Evolutionary conservation across 2,113 vertebrate genomes (phyloP).

Genomic region (Pterocles orientalis): DNA sequence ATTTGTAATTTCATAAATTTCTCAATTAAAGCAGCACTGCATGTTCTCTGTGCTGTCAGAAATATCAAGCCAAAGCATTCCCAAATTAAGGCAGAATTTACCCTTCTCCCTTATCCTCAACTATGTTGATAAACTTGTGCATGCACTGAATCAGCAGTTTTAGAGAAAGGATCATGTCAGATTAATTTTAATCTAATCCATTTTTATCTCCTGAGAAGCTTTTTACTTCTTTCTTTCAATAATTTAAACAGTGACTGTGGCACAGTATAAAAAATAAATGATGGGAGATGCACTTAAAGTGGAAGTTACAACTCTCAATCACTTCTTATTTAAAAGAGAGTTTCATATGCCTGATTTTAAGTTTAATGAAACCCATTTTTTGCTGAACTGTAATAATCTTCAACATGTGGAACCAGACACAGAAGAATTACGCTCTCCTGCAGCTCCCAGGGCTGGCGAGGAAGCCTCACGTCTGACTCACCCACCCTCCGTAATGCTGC

Average conservation of each 20-base stretch:
- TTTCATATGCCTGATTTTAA: not conserved
- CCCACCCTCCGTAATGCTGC: not conserved
- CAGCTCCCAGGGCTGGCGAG: not conserved
- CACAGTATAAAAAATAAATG: conserved; percentile 59
- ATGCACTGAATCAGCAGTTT: conserved; percentile 32
- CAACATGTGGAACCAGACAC: not conserved
- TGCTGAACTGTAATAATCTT: not conserved
- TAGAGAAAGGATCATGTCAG: conserved; percentile 34
- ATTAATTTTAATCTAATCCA: conserved; percentile 60
- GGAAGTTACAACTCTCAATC: conserved; percentile 29
- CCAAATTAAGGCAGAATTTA: not conserved
- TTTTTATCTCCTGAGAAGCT: conserved; percentile 37
- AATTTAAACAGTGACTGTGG: conserved; percentile 33
- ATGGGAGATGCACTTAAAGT: conserved; percentile 44
- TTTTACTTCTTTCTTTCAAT: conserved; percentile 41
- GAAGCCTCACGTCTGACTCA: not conserved
- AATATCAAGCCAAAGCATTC: not conserved
- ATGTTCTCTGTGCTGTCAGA: not conserved
- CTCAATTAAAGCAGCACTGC: not conserved
- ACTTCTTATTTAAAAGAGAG: conserved; percentile 35
- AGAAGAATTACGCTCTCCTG: not conserved
- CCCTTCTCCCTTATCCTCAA: not conserved
- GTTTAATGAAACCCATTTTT: not conserved
- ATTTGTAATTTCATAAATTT: not conserved
- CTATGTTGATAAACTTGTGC: not conserved